phyloP scores from a whole-genome alignment of 2,113 vertebrate species.

The Solea solea region DNA sequence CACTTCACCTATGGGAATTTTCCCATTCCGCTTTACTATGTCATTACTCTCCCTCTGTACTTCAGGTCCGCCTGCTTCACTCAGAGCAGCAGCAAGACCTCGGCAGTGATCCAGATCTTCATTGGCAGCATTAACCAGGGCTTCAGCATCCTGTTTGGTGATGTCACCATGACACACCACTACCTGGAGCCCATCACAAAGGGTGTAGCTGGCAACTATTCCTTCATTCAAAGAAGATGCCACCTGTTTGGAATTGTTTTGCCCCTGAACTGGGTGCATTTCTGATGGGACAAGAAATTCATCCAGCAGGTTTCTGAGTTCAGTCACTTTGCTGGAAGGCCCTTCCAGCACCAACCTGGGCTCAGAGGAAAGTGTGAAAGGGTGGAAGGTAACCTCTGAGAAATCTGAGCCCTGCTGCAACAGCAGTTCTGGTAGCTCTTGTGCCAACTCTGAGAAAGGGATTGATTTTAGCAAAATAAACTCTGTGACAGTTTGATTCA shows the following conservation, averaged over 20 bases:
- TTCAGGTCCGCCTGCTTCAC: slow-evolving; percentile 62
- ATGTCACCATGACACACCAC: slow-evolving; percentile 70
- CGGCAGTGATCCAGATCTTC: slow-evolving; percentile 51
- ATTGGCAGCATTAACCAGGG: slow-evolving; percentile 75
- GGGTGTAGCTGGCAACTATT: slow-evolving; percentile 31
- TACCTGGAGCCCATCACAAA: slow-evolving; percentile 46
- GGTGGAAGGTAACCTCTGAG: slow-evolving; percentile 39
- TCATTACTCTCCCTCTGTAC: slow-evolving; percentile 60
- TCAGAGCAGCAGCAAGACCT: slow-evolving; percentile 68
- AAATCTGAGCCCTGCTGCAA: slow-evolving; percentile 23
- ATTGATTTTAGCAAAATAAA: slow-evolving; percentile 39
- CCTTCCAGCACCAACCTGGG: slow-evolving; percentile 54
- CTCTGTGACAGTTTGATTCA: slow-evolving; percentile 26
- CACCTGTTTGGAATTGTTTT: slow-evolving; percentile 41
- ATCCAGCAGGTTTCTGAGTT: slow-evolving; percentile 36
- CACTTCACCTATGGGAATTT: slow-evolving; percentile 34
- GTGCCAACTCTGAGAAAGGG: slow-evolving; percentile 47
- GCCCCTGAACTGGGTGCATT: slow-evolving; percentile 26
- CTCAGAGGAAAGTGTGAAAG: slow-evolving; percentile 7
- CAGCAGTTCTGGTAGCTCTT: slow-evolving; percentile 46
- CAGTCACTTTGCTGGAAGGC: slow-evolving; percentile 34
- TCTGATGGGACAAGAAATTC: slow-evolving; percentile 38
- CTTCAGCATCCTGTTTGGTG: slow-evolving; percentile 63
- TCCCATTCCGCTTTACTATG: slow-evolving; percentile 32
- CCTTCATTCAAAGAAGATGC: background rate